phyloP scores from a whole-genome alignment of 2,888 invertebrate species.

The Sialis fuliginosa region DNA sequence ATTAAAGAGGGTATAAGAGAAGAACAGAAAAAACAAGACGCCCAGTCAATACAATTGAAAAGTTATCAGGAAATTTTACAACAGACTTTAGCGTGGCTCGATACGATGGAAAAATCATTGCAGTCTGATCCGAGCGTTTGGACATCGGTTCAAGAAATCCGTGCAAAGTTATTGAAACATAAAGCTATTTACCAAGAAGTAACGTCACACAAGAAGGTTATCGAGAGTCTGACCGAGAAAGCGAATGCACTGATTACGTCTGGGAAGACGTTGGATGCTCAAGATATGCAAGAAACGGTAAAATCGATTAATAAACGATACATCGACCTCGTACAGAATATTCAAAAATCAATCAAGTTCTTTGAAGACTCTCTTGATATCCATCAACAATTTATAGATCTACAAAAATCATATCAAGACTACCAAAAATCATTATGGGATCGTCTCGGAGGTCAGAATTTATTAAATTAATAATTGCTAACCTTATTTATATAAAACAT shows the following conservation, averaged over 20 bases:
- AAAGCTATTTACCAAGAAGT: conserved; percentile 82
- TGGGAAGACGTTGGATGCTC: conserved; percentile 34
- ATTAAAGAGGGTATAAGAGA: conserved; percentile 67
- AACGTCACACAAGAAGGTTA: conserved; percentile 70
- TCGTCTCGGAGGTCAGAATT: conserved; percentile 29
- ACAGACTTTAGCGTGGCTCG: conserved; percentile 72
- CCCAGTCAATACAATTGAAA: conserved; percentile 64
- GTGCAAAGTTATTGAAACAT: conserved; percentile 67
- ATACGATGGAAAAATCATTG: conserved; percentile 62
- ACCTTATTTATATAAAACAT: too few relatives aligned
- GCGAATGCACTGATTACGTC: conserved; percentile 51
- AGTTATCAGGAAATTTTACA: conserved; percentile 74
- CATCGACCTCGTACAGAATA: conserved; percentile 45
- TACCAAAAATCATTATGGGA: conserved; percentile 86
- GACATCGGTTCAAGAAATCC: conserved; percentile 68
- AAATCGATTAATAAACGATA: conserved; percentile 60
- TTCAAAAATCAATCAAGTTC: conserved; percentile 48
- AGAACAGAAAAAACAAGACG: conserved; percentile 71
- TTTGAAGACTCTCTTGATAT: conserved; percentile 62
- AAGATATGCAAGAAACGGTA: conserved; percentile 50
- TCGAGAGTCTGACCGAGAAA: conserved; percentile 81
- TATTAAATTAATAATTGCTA: too few relatives aligned
- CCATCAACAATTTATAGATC: conserved; percentile 71
- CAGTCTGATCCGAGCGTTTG: conserved; percentile 54
- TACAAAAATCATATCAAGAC: conserved; percentile 74